phyloP scores from a whole-genome alignment of 2,888 invertebrate genomes.

The Caradrina clavipalpis region DNA sequence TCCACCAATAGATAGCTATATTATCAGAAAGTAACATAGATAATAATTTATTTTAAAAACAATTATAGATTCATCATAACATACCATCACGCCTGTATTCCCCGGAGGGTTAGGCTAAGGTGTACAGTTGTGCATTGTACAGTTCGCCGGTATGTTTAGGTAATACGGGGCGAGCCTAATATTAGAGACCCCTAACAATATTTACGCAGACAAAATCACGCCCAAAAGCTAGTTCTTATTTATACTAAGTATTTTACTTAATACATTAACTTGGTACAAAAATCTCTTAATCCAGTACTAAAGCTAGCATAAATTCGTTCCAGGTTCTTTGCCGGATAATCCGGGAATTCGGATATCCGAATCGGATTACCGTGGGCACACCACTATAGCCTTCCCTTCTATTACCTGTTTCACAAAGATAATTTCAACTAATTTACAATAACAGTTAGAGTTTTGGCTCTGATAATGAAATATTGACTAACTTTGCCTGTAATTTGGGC shows the following conservation, averaged over 20 bases:
- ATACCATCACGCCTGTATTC: no score
- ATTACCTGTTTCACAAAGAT: constrained; percentile 47
- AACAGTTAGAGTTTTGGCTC: constrained; percentile 32
- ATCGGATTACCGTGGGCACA: constrained; percentile 19
- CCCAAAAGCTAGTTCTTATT: no score
- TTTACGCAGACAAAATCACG: no score
- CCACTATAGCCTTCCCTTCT: constrained; percentile 33
- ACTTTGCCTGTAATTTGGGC: constrained; percentile 19
- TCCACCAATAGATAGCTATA: no score
- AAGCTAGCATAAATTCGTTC: constrained; percentile 18
- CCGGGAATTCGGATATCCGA: constrained; percentile 19
- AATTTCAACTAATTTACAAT: constrained; percentile 50
- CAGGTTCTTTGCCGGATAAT: constrained; percentile 22
- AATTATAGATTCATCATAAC: no score
- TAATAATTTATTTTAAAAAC: no score
- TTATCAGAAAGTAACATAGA: no score
- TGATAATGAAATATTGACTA: constrained; percentile 45
- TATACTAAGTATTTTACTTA: neutral
- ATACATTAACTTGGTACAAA: constrained; percentile 15
- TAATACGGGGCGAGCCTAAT: no score
- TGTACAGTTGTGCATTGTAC: no score
- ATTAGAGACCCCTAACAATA: no score
- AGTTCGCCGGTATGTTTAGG: no score
- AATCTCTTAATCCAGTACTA: constrained; percentile 37
- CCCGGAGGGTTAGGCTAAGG: no score